Percentiles rank a stretch among this genome's conserved stretches.
Conservation (phyloP, 2,113 vertebrate genomes). For the Trochalopteron elliotii region DNA sequence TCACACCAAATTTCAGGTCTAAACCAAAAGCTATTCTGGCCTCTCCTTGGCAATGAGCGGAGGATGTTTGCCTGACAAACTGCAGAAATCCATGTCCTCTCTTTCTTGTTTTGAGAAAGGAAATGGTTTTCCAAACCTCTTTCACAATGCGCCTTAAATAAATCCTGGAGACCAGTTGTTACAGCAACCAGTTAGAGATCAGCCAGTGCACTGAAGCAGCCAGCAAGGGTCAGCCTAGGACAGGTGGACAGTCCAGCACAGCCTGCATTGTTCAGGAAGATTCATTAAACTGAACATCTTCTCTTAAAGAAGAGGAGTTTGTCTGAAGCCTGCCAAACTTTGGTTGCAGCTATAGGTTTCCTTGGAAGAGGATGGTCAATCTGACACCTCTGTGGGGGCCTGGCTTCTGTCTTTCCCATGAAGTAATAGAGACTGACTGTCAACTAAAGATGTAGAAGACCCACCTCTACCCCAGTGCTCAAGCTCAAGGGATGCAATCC, state of each 20-base stretch:
- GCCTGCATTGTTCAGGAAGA: background rate
- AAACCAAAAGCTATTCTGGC: background rate
- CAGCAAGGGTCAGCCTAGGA: slow-evolving; percentile 7
- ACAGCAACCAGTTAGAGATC: background rate
- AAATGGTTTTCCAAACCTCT: background rate
- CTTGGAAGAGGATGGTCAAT: background rate
- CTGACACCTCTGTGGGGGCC: background rate
- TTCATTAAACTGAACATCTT: background rate
- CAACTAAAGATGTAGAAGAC: background rate
- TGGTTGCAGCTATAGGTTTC: background rate
- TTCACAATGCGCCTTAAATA: background rate
- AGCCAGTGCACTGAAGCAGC: background rate
- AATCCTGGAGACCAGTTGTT: background rate
- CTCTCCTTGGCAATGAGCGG: background rate
- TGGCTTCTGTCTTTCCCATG: background rate
- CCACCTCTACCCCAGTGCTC: background rate
- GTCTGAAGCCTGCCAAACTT: background rate
- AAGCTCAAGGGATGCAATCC: background rate
- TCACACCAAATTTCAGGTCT: background rate
- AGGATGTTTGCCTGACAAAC: background rate
- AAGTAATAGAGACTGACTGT: background rate
- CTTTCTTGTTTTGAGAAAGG: background rate
- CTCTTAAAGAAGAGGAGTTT: background rate
- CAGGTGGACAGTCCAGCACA: background rate
- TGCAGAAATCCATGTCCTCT: background rate